Base-by-base conservation (phyloP, 2,797 vertebrate species). In the Schizopygopsis pylzovi region DNA sequence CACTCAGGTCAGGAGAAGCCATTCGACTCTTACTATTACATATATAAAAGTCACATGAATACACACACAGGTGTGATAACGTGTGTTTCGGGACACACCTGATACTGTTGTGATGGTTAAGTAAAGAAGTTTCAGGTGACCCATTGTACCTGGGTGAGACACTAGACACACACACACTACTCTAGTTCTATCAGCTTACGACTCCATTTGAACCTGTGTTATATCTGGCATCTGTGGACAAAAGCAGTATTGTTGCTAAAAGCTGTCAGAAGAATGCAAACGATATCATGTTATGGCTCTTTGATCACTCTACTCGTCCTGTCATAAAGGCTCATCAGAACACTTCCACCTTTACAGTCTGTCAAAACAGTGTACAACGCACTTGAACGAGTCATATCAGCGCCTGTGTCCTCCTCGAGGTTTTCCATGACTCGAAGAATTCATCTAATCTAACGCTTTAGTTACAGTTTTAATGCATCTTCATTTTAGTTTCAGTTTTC, bases 91-190 rank as follows among this genome's bases (percentile, higher is more conserved):
- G 28, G 80, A 77, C 85, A 86, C 81, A 86, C 81, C 81, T 83
- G 85, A 86, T 86, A 63, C 80, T 52, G 52, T 78, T 77, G 81
- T 47, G 45, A 65, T 85, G 75, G 78, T 85, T 79, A 59, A 81
- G 78, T 73, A 28, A 65, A 75, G 84, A 28, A 49, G 79, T 86
- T 79, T 70, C 85, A 72, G 65, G 52, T 86, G 80, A 83, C 81
- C 75, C 76, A 76, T 76, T 83, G 73, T 71, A 39, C 49, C 52
- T 41, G 73, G 33, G 72, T 8, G 82, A 43, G 76, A 86, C 61
- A 70, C 20, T 83, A 78, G 67, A 73, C 75, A 82, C 79, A 67
- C n/a, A 82, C n/a, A 82, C 70, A 63, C 52, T 49, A 56, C 80
- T 82, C 67, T 28, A 41, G 37, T 43, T 82, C 67, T 41, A 71